Conservation (phyloP, 2,113 vertebrate species). For the Pimephales promelas region DNA sequence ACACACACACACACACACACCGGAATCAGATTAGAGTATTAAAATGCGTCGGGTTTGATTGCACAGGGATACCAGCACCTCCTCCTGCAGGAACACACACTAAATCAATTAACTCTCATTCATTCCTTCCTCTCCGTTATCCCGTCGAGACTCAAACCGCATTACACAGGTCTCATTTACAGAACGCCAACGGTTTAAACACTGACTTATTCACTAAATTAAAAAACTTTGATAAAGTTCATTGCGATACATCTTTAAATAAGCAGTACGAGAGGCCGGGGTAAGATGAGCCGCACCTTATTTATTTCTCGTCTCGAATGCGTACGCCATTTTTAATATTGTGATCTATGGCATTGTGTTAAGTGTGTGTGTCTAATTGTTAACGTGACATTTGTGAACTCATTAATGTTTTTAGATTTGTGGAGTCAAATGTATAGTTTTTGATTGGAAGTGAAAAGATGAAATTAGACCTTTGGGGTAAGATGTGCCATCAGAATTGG, state of each 20-base stretch:
- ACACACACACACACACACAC: background rate
- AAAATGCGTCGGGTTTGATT: conserved; percentile 1
- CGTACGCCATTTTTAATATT: too few relatives aligned
- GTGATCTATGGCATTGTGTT: too few relatives aligned
- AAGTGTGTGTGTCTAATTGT: too few relatives aligned
- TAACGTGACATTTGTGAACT: too few relatives aligned
- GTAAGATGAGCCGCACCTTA: too few relatives aligned
- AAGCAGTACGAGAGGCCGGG: background rate
- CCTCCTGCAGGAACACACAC: conserved; percentile 13
- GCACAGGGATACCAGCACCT: background rate
- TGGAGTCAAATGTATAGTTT: too few relatives aligned
- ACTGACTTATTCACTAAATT: background rate
- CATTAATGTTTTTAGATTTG: too few relatives aligned
- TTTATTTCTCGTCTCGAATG: too few relatives aligned
- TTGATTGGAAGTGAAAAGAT: too few relatives aligned
- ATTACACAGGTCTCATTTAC: background rate
- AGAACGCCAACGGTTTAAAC: background rate
- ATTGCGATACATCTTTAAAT: background rate
- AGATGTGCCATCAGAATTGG: too few relatives aligned
- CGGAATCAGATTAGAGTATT: conserved; percentile 21
- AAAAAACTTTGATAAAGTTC: background rate
- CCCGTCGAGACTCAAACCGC: conserved; percentile 1
- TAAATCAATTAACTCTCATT: conserved; percentile 37
- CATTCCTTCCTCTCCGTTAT: background rate
- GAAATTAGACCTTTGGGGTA: too few relatives aligned